A percentile compares a stretch with the other conserved stretches of the same genome.
These are phyloP conservation scores for Iguana delicatissima DNA, from an alignment of 2,797 vertebrate species.

Conservation along the genomic window DNA sequence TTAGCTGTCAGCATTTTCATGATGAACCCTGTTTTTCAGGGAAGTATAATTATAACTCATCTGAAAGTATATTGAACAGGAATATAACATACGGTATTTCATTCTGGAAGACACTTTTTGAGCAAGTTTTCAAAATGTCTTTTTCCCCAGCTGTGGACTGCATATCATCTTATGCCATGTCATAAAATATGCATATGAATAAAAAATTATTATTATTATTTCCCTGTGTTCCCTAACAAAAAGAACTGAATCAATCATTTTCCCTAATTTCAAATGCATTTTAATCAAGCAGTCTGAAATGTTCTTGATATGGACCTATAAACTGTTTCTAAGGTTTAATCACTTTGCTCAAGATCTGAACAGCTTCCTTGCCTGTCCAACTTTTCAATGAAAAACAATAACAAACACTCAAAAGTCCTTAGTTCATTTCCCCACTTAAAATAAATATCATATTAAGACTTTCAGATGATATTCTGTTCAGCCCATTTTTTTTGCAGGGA, in stretches of 20 bases:
- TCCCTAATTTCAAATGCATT: constrained; percentile 3
- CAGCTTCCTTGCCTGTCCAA: not conserved
- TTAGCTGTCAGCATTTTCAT: constrained; percentile 60
- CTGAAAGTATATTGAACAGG: constrained; percentile 47
- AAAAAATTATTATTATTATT: constrained; percentile 30
- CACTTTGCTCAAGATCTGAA: not conserved
- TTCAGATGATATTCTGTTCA: too few species aligned
- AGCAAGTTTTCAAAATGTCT: constrained; percentile 47
- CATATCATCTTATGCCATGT: not conserved
- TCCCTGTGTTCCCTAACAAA: constrained; percentile 17
- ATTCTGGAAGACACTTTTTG: constrained; percentile 45
- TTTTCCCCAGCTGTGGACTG: not conserved
- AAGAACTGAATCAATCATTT: not conserved
- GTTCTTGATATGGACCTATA: not conserved
- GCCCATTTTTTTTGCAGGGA: too few species aligned
- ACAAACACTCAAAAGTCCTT: not conserved
- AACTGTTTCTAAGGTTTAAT: not conserved
- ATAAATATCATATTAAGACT: too few species aligned
- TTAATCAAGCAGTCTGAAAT: not conserved
- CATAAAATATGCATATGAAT: not conserved
- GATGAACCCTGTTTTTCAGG: constrained; percentile 47
- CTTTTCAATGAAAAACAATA: not conserved
- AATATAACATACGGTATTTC: constrained; percentile 45
- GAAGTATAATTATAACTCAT: constrained; percentile 50
- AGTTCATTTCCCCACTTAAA: not conserved